Conservation (phyloP, 2,113 vertebrate genomes). For the Ascaphus truei region DNA sequence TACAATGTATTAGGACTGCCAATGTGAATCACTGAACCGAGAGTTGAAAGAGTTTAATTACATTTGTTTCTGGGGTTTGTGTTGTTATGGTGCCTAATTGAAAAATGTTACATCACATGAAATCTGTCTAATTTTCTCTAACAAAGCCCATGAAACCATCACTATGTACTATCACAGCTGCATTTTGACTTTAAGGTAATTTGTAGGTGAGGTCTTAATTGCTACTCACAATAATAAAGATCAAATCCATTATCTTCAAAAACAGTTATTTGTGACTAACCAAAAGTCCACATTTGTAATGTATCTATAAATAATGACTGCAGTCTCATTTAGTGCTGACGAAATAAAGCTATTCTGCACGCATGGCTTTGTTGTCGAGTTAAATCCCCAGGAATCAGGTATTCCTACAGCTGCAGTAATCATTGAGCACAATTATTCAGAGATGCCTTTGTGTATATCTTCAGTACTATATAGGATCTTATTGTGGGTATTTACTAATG, state of each 20-base stretch:
- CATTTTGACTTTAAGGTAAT: neutral
- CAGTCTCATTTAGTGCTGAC: neutral
- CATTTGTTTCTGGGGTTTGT: neutral
- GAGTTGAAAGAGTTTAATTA: neutral
- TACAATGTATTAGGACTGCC: neutral
- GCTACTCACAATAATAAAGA: neutral
- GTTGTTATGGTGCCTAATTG: neutral
- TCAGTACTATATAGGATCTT: neutral
- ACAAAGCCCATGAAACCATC: neutral
- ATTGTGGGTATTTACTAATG: neutral
- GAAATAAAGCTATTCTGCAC: neutral
- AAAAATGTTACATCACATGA: neutral
- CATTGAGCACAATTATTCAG: neutral
- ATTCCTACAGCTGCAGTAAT: neutral
- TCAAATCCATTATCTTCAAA: slow-evolving; percentile 9
- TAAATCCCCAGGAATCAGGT: neutral
- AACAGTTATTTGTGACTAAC: neutral
- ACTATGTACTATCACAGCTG: neutral
- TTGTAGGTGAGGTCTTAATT: slow-evolving; percentile 6
- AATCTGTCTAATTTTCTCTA: neutral
- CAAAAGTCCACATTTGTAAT: neutral
- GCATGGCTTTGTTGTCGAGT: neutral
- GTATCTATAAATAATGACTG: neutral
- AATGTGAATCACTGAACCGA: neutral
- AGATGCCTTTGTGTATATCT: neutral